Base-by-base conservation (phyloP, 2,113 vertebrate species). In the Sylvietta virens region DNA sequence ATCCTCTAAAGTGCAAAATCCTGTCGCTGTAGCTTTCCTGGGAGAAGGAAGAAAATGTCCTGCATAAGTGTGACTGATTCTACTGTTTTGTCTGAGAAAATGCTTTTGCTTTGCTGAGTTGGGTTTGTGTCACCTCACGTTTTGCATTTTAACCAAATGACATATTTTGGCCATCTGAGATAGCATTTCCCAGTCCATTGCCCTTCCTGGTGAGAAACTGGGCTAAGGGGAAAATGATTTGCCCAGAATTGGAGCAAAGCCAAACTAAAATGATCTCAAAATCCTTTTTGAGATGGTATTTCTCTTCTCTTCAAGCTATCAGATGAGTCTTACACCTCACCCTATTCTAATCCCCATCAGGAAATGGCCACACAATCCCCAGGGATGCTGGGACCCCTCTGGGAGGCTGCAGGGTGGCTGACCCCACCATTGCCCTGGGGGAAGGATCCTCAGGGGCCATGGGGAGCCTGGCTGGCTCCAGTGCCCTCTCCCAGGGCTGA, bases 391-490 rank as follows among this genome's bases (percentile, higher is more conserved):
- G 15, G 44, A 74, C 42, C 15, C 33, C 39, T 85, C 17, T 0
- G 1, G 33, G 35, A 58, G 42, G 42, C 37, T 88, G 40, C 30
- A 48, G 14, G 14, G 40, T 54, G 28, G 3, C 39, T 48, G 61
- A 74, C 5, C 53, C 44, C 62, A 26, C 15, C 80, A 28, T 9
- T 2, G 2, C 8, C 28, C 45, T 0, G 0, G 12, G 40, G 15
- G 16, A 73, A 87, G 27, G 47, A 69, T 33, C 30, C 47, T 35
- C 31, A 19, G 62, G 39, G 30, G 15, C 47, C 40, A 11, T 11
- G 35, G 47, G n/a, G 30, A 31, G 26, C 62, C 47, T 82, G 47
- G 26, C 30, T 61, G 61, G 39, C 47, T 61, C 40, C 53, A 82
- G 9, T 23, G 47, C 62, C 47, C 78, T 72, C 44, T 42, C 30